Evolutionary conservation across 2,888 invertebrate genomes (phyloP).

Genomic region (Nomada hirtipes): DNA sequence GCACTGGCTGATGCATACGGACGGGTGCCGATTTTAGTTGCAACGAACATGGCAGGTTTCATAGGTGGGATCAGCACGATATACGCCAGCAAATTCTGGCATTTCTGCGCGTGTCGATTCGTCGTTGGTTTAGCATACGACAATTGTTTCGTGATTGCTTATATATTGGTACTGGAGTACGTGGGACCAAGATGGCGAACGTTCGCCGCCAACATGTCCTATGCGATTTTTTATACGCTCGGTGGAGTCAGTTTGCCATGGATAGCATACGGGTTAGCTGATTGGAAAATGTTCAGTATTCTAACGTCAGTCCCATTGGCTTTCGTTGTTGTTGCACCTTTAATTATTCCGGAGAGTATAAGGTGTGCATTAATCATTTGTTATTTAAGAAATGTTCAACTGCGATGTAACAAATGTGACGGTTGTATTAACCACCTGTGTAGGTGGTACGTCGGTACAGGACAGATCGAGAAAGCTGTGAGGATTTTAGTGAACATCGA

Average conservation of each 20-base stretch:
- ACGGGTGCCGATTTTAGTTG: constrained; percentile 36
- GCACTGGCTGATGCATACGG: constrained; percentile 47
- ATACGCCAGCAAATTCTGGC: constrained; percentile 62
- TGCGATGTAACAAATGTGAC: not conserved
- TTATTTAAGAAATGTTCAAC: no score
- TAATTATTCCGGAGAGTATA: constrained; percentile 49
- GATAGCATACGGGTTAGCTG: constrained; percentile 82
- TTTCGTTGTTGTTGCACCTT: not conserved
- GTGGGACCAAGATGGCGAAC: constrained; percentile 85
- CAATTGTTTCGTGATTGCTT: constrained; percentile 65
- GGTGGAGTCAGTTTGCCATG: constrained; percentile 85
- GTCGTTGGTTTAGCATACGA: constrained; percentile 71
- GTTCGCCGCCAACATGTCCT: constrained; percentile 85
- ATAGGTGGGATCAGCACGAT: constrained; percentile 68
- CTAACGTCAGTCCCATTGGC: constrained; percentile 31
- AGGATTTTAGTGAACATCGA: constrained; percentile 39
- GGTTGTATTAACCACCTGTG: no score
- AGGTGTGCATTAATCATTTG: constrained; percentile 19
- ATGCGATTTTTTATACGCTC: constrained; percentile 85
- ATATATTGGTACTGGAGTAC: constrained; percentile 84
- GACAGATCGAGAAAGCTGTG: constrained; percentile 23
- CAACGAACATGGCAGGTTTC: constrained; percentile 30
- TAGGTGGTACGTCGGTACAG: constrained; percentile 53
- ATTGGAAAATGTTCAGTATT: constrained; percentile 40
- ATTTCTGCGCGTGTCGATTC: constrained; percentile 71